Evolutionary conservation across 2,888 invertebrate species (phyloP), one percentile per base, ranked within the genome.

Genomic region (Drosophila prolongata): DNA sequence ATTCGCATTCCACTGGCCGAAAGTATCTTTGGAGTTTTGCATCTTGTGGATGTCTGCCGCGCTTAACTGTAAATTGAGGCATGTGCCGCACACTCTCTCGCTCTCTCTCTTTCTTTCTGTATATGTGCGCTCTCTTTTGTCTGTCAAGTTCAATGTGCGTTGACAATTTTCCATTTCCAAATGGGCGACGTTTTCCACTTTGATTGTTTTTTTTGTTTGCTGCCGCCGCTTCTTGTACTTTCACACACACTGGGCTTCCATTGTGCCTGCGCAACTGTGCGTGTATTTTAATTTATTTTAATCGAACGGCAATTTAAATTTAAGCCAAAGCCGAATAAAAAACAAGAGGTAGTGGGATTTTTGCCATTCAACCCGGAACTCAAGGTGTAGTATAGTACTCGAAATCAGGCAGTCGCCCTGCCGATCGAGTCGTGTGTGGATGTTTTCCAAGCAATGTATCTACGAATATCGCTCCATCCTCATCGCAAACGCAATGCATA

Each of bases 61-160:
- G 75, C 77, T 73, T 84, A 87, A 87, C 87, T 87, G 87, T 84
- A 87, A 87, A 84, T 84, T 79, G 78, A 77, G 76, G 81, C 85
- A 77, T 74, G 80, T 67, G 58, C 59, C 54, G 30, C 46, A n/a
- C 50, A 24, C 53, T 5, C 38, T 19, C 42, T 14, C 42, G 42
- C 56, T 42, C n/a, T 59, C 35, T 14, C 10, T 9, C 49, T 11
- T 19, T 35, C 42, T 13, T n/a, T n/a, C 38, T 30, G n/a, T 13
- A 24, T 6, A 13, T 16, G 42, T 13, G 50, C 59, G 14, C 61
- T 58, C 56, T 57, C 34, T 54, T 71, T 87, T 75, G 78, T 80
- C 83, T 78, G 87, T 87, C 86, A 87, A 87, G 86, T 87, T 88
- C 86, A 87, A 87, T 84, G 86, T 88, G 86, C 86, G 86, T 88